Percentiles rank a stretch among this genome's conserved stretches.
Evolutionary conservation across 2,888 invertebrate species (phyloP).

Genomic region (Lacanobia wlatinum): DNA sequence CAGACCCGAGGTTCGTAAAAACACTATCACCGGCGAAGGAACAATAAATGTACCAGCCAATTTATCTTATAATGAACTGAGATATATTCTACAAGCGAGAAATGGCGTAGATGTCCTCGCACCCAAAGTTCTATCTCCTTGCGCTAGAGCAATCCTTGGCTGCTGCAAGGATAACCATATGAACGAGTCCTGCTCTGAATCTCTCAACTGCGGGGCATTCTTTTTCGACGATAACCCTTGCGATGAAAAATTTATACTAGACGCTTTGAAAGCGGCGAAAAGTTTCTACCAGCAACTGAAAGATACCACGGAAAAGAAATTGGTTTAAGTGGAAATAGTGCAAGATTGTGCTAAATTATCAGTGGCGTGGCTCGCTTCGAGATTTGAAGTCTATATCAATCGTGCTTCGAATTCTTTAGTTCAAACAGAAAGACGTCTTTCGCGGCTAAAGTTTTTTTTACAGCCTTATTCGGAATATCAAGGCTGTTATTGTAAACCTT

Average conservation of each 20-base stretch:
- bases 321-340: constrained; percentile 23
- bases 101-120: constrained; percentile 66
- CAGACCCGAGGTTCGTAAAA: constrained; percentile 70
- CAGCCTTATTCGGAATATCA: constrained; percentile 3
- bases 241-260: constrained; percentile 90
- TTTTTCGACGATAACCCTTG: constrained; percentile 95
- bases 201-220: constrained; percentile 93
- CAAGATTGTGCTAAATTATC: constrained; percentile 37
- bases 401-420: constrained; percentile 9
- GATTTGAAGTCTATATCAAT: background rate
- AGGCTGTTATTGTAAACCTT: constrained; percentile 40
- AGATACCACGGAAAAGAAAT: constrained; percentile 12
- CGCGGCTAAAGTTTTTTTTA: background rate
- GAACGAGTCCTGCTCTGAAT: constrained; percentile 93
- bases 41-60: constrained; percentile 79
- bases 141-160: constrained; percentile 94
- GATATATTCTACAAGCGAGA: constrained; percentile 77
- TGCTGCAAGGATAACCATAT: constrained; percentile 92
- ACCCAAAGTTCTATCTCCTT: constrained; percentile 88
- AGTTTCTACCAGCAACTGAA: constrained; percentile 80
- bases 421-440: background rate
- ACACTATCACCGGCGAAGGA: constrained; percentile 73
- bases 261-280: constrained; percentile 89
- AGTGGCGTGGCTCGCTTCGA: background rate
- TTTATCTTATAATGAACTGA: constrained; percentile 79